Conservation (phyloP, 2,888 invertebrate species). For the Hemicrepidius hirtus region DNA sequence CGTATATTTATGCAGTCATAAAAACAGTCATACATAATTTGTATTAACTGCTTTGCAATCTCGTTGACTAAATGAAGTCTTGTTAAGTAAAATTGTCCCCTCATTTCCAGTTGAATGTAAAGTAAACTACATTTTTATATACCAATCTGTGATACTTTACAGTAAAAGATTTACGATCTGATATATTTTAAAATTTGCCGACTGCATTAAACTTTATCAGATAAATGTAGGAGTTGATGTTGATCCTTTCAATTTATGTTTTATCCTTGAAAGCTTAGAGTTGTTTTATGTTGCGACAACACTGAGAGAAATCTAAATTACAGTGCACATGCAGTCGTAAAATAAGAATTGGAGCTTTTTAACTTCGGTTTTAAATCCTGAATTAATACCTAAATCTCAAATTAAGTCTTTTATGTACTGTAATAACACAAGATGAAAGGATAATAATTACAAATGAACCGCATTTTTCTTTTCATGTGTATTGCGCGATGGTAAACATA, state of each 20-base stretch:
- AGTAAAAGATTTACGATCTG: conserved; percentile 3
- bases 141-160: conserved; percentile 7
- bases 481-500: not conserved
- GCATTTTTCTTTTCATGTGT: conserved; percentile 10
- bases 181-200: conserved; percentile 7
- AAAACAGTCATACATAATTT: conserved; percentile 17
- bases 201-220: conserved; percentile 20
- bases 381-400: conserved; percentile 12
- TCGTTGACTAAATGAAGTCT: not conserved
- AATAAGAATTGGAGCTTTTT: conserved; percentile 14
- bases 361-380: not conserved
- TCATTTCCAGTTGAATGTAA: not conserved
- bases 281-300: conserved; percentile 10
- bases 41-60: conserved; percentile 21
- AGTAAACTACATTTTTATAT: conserved; percentile 10
- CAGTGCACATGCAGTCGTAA: conserved; percentile 29
- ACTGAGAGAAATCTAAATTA: conserved; percentile 24
- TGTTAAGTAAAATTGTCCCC: conserved; percentile 8
- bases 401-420: conserved; percentile 26
- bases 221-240: conserved; percentile 20
- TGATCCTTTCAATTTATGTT: conserved; percentile 6
- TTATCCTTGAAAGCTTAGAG: conserved; percentile 11
- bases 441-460: conserved; percentile 15
- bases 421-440: conserved; percentile 26
- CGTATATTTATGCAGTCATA: conserved; percentile 20